Evolutionary conservation across 2,113 vertebrate genomes (phyloP).

Genomic region (Colistium nudipinnis): DNA sequence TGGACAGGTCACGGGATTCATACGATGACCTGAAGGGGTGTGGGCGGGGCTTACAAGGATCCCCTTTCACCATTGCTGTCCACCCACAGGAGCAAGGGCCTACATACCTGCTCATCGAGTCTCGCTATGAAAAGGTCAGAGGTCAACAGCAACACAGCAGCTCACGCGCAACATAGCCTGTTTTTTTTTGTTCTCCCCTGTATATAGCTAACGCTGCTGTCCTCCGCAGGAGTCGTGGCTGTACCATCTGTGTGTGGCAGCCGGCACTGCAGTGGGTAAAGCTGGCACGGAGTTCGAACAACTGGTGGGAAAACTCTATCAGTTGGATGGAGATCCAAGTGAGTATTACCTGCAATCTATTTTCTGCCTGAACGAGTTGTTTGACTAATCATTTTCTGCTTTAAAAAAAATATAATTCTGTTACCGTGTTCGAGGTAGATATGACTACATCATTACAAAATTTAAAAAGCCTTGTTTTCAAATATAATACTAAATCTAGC

Average conservation of each 20-base stretch:
- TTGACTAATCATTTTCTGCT: background rate
- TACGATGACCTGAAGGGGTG: constrained; percentile 89
- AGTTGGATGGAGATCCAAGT: constrained; percentile 90
- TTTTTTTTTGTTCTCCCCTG: background rate
- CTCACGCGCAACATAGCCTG: background rate
- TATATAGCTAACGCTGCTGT: background rate
- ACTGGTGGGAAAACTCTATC: constrained; percentile 91
- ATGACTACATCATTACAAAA: no score
- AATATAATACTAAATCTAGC: no score
- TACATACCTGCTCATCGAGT: constrained; percentile 91
- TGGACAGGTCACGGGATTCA: constrained; percentile 89
- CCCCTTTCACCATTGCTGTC: constrained; percentile 88
- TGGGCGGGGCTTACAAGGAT: constrained; percentile 82
- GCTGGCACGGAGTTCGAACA: constrained; percentile 97
- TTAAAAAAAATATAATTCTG: background rate
- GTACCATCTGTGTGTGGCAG: constrained; percentile 94
- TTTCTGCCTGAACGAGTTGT: background rate
- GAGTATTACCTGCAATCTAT: constrained; percentile 53
- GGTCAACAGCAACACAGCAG: background rate
- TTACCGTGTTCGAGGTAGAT: background rate
- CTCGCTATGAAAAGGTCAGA: constrained; percentile 90
- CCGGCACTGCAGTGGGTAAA: constrained; percentile 86
- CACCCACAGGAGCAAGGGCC: constrained; percentile 92
- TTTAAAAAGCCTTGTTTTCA: no score
- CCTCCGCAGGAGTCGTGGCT: constrained; percentile 90